Percentiles rank a stretch among this genome's conserved stretches.
phyloP scores from a whole-genome alignment of 1,140 invertebrate genomes.

The Coboldia fuscipes region DNA sequence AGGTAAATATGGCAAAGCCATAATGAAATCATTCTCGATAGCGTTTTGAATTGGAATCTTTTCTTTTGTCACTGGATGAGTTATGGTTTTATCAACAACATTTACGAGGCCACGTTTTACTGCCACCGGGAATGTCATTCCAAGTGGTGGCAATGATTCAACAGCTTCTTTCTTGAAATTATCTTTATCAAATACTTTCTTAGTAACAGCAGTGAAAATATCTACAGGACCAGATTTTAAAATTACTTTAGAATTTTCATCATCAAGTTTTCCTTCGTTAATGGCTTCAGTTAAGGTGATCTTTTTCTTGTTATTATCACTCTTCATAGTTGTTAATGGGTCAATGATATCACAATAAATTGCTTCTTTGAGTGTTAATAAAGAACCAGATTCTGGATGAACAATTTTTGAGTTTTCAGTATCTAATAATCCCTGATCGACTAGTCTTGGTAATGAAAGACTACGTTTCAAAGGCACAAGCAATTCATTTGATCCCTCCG shows the following conservation, averaged over 20 bases:
- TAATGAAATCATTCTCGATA: slow-evolving; percentile 62
- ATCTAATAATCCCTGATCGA: slow-evolving; percentile 66
- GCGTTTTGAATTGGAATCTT: slow-evolving; percentile 45
- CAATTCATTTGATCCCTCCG: slow-evolving; percentile 46
- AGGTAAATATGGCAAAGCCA: slow-evolving; percentile 48
- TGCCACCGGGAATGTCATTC: slow-evolving; percentile 35
- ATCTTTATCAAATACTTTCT: slow-evolving; percentile 33
- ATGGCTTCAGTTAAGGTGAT: slow-evolving; percentile 64
- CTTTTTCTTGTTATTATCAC: slow-evolving; percentile 32
- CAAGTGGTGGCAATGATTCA: slow-evolving; percentile 22
- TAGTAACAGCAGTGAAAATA: slow-evolving; percentile 45
- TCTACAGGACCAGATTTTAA: slow-evolving; percentile 37
- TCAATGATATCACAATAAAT: slow-evolving; percentile 73
- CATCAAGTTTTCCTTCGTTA: slow-evolving; percentile 49
- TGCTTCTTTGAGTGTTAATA: slow-evolving; percentile 55
- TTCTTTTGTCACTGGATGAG: slow-evolving; percentile 63
- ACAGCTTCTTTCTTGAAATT: slow-evolving; percentile 13
- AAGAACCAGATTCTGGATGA: slow-evolving; percentile 69
- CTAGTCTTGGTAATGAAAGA: slow-evolving; percentile 57
- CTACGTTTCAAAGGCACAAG: slow-evolving; percentile 62
- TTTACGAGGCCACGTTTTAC: slow-evolving; percentile 52
- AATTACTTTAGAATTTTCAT: slow-evolving; percentile 45
- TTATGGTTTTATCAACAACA: slow-evolving; percentile 29
- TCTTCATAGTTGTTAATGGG: slow-evolving; percentile 38
- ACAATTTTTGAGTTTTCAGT: slow-evolving; percentile 56